A percentile compares a stretch with the other conserved stretches of the same genome.
Evolutionary conservation across 1,140 invertebrate species (phyloP).

Genomic region (Ericerus pela): DNA sequence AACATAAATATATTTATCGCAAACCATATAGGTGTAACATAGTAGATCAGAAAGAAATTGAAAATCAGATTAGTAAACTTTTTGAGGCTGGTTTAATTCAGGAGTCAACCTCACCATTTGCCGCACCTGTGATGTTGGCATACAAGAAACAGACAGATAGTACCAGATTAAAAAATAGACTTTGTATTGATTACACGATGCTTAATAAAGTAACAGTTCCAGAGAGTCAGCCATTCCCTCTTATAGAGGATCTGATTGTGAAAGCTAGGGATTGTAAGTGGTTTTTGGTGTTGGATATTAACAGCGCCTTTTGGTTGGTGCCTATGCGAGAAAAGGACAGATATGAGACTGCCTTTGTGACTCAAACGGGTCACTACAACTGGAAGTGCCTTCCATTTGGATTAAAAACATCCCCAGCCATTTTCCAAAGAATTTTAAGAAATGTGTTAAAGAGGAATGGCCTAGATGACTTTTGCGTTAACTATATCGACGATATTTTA

Average conservation of each 20-base stretch:
- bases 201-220: constrained; percentile 29
- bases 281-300: too few relatives aligned
- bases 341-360: constrained; percentile 13
- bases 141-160: constrained; percentile 27
- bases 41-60: constrained; percentile 29
- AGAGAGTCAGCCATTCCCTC: constrained; percentile 29
- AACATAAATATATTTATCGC: too few relatives aligned
- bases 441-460: too few relatives aligned
- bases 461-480: constrained; percentile 29
- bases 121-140: constrained; percentile 28
- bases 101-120: too few relatives aligned
- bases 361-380: too few relatives aligned
- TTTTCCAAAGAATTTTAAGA: too few relatives aligned
- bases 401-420: too few relatives aligned
- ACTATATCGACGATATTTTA: constrained; percentile 27
- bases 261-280: too few relatives aligned
- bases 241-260: too few relatives aligned
- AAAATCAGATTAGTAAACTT: constrained; percentile 28
- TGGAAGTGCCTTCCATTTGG: too few relatives aligned
- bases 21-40: constrained; percentile 27
- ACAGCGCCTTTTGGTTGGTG: constrained; percentile 32
- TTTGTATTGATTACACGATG: constrained; percentile 29
- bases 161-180: too few relatives aligned
- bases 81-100: constrained; percentile 28
- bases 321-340: constrained; percentile 27